Percentiles rank a stretch among this genome's conserved stretches.
These are phyloP conservation scores for Benitochromis conjunctus DNA, from an alignment of 2,113 vertebrate species.

Conservation along the genomic window DNA sequence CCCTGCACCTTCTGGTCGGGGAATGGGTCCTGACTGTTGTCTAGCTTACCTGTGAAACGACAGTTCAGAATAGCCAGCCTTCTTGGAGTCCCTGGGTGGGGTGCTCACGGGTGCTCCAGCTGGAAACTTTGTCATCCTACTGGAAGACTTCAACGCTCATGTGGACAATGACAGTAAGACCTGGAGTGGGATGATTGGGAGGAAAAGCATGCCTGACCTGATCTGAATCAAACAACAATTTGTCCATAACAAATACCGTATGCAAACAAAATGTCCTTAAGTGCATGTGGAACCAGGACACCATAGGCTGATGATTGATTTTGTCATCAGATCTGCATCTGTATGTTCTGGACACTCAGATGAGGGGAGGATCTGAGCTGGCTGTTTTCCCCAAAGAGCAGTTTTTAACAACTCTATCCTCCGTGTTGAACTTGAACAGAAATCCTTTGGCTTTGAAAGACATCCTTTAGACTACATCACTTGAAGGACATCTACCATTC, in stretches of 20 bases:
- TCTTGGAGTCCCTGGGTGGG: rapidly evolving
- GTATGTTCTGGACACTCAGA: not conserved
- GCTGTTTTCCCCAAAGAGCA: not conserved
- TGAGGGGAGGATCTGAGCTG: not conserved
- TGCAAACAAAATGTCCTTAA: not conserved
- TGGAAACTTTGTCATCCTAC: not conserved
- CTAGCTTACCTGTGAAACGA: not conserved
- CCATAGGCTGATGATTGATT: too few species aligned
- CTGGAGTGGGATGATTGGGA: rapidly evolving
- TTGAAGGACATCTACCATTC: not conserved
- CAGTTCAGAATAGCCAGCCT: rapidly evolving
- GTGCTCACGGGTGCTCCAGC: not conserved
- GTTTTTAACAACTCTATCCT: not conserved
- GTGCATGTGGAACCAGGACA: not conserved
- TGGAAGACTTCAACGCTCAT: not conserved
- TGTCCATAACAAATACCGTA: not conserved
- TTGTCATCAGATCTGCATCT: not conserved
- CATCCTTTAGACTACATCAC: too few species aligned
- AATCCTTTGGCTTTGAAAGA: not conserved
- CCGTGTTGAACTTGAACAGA: not conserved
- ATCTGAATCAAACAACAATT: not conserved
- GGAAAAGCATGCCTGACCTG: not conserved
- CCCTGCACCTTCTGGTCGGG: rapidly evolving
- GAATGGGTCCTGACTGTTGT: not conserved
- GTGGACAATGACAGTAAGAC: not conserved